These are phyloP conservation scores for Drosophila anomalipes DNA, from an alignment of 2,888 invertebrate genomes.

Conservation along the genomic window DNA sequence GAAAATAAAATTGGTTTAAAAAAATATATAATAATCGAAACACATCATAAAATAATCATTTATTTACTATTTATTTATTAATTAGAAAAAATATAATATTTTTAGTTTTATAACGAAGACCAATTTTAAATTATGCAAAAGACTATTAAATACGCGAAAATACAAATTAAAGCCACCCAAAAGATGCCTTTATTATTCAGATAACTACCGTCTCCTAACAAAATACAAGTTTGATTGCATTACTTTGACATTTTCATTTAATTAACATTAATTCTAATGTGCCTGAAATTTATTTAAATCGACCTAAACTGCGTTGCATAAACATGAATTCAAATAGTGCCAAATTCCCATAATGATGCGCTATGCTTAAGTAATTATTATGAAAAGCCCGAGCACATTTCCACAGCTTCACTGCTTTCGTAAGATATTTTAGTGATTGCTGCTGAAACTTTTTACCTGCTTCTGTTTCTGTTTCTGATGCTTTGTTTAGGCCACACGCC, in stretches of 20 bases:
- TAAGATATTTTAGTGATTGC: conserved; percentile 37
- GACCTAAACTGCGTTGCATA: conserved; percentile 22
- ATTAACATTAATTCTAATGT: conserved; percentile 29
- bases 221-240: not conserved
- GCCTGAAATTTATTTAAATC: conserved; percentile 23
- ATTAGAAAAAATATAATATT: not conserved
- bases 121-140: not conserved
- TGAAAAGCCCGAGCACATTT: conserved; percentile 24
- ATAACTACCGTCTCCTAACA: not conserved
- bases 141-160: not conserved
- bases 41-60: not conserved
- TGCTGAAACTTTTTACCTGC: conserved; percentile 42
- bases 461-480: conserved; percentile 12
- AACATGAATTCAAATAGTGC: conserved; percentile 28
- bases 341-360: conserved; percentile 26
- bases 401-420: conserved; percentile 14
- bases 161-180: not conserved
- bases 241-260: not conserved
- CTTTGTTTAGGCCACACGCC: conserved; percentile 42
- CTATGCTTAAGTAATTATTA: conserved; percentile 30
- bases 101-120: fast-evolving
- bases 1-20: not conserved
- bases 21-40: not conserved
- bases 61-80: not conserved
- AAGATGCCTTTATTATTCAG: not conserved